phyloP scores from a whole-genome alignment of 1,140 invertebrate genomes.

The Hycleus phaleratus region DNA sequence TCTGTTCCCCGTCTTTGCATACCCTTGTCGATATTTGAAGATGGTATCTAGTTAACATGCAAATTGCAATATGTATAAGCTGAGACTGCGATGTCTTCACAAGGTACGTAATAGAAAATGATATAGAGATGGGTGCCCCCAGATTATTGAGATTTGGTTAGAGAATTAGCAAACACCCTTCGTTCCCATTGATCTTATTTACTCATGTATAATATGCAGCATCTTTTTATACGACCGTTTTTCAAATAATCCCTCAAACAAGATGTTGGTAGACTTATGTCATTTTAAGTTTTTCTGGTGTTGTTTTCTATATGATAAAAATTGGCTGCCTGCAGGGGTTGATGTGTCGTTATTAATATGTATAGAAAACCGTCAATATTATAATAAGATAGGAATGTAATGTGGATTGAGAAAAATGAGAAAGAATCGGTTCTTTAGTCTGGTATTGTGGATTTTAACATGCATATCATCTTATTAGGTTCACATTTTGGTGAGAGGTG shows the following conservation, averaged over 20 bases:
- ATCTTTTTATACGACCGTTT: too few relatives aligned
- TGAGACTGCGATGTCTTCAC: constrained; percentile 11
- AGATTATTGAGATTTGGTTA: constrained; percentile 16
- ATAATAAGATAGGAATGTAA: constrained; percentile 7
- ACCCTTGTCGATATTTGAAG: constrained; percentile 36
- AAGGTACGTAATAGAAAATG: constrained; percentile 24
- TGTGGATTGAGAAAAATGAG: neutral
- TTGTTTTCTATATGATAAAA: too few relatives aligned
- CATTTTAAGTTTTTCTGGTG: too few relatives aligned
- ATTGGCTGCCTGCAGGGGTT: neutral
- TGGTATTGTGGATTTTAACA: neutral
- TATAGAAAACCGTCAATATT: constrained; percentile 10
- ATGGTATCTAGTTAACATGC: constrained; percentile 39
- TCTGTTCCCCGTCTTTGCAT: constrained; percentile 6
- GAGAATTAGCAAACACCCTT: constrained; percentile 8
- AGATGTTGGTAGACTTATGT: too few relatives aligned
- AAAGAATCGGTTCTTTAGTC: constrained; percentile 1
- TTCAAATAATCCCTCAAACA: too few relatives aligned
- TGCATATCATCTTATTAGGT: constrained; percentile 19
- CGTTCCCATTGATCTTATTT: neutral
- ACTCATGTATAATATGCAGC: too few relatives aligned
- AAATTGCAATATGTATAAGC: constrained; percentile 35
- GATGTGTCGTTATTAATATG: constrained; percentile 11
- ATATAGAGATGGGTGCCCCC: constrained; percentile 17
- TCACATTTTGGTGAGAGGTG: constrained; percentile 20